Base-by-base conservation (phyloP, 2,888 invertebrate species). In the Pterostichus madidus region DNA sequence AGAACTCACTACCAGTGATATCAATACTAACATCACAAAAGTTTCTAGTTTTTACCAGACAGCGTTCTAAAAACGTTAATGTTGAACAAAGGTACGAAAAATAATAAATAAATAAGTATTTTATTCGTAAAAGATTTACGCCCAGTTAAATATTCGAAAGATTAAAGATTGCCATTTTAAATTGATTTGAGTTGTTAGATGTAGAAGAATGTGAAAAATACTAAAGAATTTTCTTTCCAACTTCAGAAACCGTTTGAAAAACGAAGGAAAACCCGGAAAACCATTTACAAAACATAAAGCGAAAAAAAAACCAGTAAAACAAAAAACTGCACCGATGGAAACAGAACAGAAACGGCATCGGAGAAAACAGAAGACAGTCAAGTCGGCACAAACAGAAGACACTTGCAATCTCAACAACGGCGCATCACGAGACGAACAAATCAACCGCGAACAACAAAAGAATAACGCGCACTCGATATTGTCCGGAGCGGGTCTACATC, bases 381-480 rank as follows among this genome's bases (percentile, higher is more conserved):
- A n/a, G 10, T 17, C 15, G 73, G 73, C 17, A 49, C 46, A 75
- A 75, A 75, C 49, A 52, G 31, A 52, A 75, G 49, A 52, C 75
- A 49, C 15, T 71, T 13, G 68, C 68, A 71, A 71, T 71, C 68
- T 71, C 39, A 56, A 71, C 68, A 46, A 17, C 39, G 17, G 64
- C 15, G 15, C 35, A 32, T 64, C 64, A 32, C 13, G 64, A 11
- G n/a, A 64, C 32, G 39, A 64, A 64, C 64, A 64, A 64, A 64
- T 64, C 64, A 64, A 64, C 64, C 64, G 17, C 13, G 32, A 32
- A 64, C 64, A 52, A 75, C 75, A 75, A 75, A 75, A 75, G 75
- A 75, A 75, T 75, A 17, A 52, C 75, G 75, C 32, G 52, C 52
- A 75, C 52, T 75, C 49, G 75, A 75, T 75, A 75, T 75, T 75